Percentiles rank a stretch among this genome's conserved stretches.
Evolutionary conservation across 2,888 invertebrate genomes (phyloP).

Genomic region (Leptarthrus brevirostris): DNA sequence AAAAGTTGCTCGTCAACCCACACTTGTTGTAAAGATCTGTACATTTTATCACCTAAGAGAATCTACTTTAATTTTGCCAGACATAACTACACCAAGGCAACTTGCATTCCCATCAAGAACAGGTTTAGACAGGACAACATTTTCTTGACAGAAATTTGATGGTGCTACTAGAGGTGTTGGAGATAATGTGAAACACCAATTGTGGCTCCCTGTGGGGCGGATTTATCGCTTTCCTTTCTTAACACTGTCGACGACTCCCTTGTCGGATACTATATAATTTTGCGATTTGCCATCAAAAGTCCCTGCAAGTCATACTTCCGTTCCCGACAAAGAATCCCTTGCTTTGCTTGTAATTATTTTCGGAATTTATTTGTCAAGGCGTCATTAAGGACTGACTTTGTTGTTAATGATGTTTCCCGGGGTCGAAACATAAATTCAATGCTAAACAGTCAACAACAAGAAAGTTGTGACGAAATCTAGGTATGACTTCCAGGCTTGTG

Average conservation of each 20-base stretch:
- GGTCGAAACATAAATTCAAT: background rate
- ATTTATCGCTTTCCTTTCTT: background rate
- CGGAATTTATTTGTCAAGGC: conserved; percentile 35
- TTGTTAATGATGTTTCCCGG: conserved; percentile 21
- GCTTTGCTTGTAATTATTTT: conserved; percentile 24
- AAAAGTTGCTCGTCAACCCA: too few species aligned
- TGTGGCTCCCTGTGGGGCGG: background rate
- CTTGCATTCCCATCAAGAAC: too few species aligned
- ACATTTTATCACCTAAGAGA: too few species aligned
- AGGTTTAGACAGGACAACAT: too few species aligned
- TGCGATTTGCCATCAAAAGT: background rate
- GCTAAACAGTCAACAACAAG: too few species aligned
- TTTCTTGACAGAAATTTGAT: too few species aligned
- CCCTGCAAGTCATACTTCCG: conserved; percentile 4
- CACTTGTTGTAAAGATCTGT: too few species aligned
- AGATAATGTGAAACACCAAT: conserved; percentile 3
- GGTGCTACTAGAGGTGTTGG: too few species aligned
- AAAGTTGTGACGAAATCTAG: background rate
- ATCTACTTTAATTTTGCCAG: too few species aligned
- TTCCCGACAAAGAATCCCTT: background rate
- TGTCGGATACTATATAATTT: background rate
- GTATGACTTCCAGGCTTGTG: background rate
- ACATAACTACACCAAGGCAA: too few species aligned
- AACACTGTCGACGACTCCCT: background rate
- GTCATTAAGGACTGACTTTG: conserved; percentile 18